phyloP scores from a whole-genome alignment of 30 jellyfish, hydroid and myxozoan species.

The Aurelia sp. region DNA sequence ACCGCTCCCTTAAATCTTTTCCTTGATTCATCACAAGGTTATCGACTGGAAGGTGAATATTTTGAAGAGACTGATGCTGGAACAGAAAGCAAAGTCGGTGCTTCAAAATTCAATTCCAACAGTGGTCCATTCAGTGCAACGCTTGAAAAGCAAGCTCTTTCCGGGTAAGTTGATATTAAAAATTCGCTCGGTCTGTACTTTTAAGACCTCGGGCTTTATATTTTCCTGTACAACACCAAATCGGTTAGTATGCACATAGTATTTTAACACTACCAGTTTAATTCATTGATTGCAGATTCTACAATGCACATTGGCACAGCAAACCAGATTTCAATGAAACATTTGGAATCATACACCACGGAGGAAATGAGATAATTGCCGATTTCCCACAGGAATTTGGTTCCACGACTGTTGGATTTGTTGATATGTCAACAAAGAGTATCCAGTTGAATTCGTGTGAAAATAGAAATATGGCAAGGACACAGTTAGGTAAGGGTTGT shows the following conservation, averaged over 20 bases:
- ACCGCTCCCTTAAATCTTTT: no score
- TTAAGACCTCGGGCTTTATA: no score
- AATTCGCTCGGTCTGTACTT: no score
- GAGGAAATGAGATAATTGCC: conserved; percentile 54
- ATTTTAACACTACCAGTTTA: background rate
- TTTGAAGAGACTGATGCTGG: conserved; percentile 64
- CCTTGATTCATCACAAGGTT: background rate
- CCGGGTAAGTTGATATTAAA: conserved; percentile 26
- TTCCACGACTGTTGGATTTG: conserved; percentile 27
- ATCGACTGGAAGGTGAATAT: conserved; percentile 51
- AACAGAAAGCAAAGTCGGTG: conserved; percentile 15
- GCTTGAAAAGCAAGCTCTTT: conserved; percentile 50
- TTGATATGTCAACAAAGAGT: conserved; percentile 20
- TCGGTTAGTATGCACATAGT: no score
- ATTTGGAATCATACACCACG: conserved; percentile 41
- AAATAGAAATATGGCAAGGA: conserved; percentile 36
- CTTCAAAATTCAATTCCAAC: conserved; percentile 19
- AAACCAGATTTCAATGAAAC: conserved; percentile 28
- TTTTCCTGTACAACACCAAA: no score
- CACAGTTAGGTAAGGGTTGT: conserved; percentile 17
- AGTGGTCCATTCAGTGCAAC: conserved; percentile 57
- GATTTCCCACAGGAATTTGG: conserved; percentile 50
- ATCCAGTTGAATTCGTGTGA: conserved; percentile 51
- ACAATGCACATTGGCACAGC: conserved; percentile 39
- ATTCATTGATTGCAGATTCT: background rate